Evolutionary conservation across 2,797 vertebrate genomes (phyloP).

Genomic region (Mycteria americana): DNA sequence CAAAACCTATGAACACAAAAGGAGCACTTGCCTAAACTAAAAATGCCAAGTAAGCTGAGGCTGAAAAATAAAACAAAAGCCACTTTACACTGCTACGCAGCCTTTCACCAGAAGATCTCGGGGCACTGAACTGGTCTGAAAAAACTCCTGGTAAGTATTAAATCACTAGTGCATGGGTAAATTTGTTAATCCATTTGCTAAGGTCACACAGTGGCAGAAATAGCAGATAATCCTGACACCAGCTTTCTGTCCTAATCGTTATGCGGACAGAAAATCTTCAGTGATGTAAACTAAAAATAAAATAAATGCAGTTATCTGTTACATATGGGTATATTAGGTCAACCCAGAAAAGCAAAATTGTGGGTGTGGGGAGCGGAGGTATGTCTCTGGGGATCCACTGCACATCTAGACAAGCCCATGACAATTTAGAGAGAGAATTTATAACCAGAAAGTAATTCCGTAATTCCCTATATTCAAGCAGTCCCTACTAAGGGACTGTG

Average conservation of each 20-base stretch:
- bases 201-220: conserved; percentile 49
- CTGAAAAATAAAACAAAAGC: conserved; percentile 10
- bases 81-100: not conserved
- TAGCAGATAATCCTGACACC: conserved; percentile 46
- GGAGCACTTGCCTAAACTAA: not conserved
- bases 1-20: not conserved
- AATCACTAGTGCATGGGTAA: conserved; percentile 42
- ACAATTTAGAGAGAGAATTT: not conserved
- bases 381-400: not conserved
- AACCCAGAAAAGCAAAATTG: not conserved
- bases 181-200: conserved; percentile 59
- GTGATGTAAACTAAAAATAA: conserved; percentile 5
- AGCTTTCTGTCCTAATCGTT: conserved; percentile 32
- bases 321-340: not conserved
- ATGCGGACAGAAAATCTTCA: conserved; percentile 27
- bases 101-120: not conserved
- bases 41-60: not conserved
- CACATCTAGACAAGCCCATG: not conserved
- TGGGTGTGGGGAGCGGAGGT: not conserved
- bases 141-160: conserved; percentile 13
- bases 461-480: not conserved
- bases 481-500: not conserved
- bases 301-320: not conserved
- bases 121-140: not conserved
- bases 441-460: not conserved